Evolutionary conservation across 2,113 vertebrate species (phyloP).

Genomic region (Papio anubis): DNA sequence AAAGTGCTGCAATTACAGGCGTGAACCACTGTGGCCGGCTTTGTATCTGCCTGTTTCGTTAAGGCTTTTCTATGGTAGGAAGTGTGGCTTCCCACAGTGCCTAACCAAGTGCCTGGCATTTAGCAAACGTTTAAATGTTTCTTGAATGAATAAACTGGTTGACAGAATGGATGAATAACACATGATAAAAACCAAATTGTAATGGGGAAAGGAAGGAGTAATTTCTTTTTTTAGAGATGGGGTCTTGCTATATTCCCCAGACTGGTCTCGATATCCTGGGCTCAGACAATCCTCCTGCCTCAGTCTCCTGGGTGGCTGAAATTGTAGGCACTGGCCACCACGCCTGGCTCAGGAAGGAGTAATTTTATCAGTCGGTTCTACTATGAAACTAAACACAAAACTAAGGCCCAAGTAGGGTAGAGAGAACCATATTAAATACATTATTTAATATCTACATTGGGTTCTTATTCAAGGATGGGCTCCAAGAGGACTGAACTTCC

Average conservation of each 20-base stretch:
- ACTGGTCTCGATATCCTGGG: too few species aligned
- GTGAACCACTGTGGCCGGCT: too few species aligned
- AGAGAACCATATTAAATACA: background rate
- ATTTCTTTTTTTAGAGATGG: background rate
- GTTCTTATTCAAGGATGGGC: background rate
- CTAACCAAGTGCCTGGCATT: background rate
- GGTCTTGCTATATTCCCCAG: too few species aligned
- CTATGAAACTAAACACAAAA: constrained; percentile 39
- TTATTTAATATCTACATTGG: background rate
- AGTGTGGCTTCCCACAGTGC: background rate
- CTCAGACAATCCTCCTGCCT: too few species aligned
- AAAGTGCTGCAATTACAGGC: too few species aligned
- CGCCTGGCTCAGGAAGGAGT: too few species aligned
- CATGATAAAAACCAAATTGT: background rate
- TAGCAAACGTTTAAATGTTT: background rate
- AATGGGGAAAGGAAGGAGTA: background rate
- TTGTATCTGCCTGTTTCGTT: background rate
- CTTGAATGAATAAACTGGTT: background rate
- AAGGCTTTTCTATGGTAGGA: background rate
- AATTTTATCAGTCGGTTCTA: background rate
- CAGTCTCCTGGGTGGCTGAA: too few species aligned
- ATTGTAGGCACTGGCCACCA: too few species aligned
- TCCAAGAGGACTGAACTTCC: background rate
- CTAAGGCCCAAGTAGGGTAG: background rate
- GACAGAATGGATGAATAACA: background rate